Base-by-base conservation (phyloP, 2,888 invertebrate species). In the Panzeria rudis region DNA sequence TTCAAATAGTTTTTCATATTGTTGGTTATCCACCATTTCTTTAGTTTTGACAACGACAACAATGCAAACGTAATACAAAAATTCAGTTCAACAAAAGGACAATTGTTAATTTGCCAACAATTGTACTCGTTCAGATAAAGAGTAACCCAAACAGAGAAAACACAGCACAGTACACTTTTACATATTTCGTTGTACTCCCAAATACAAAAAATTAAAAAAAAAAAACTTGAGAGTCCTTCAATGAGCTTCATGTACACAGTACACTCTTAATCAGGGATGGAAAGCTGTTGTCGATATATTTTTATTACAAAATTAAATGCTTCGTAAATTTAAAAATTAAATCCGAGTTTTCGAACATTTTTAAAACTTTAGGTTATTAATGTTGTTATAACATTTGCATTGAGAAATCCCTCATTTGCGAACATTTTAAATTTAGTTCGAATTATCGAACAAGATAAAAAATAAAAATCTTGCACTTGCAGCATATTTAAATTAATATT, bases 101-200 rank as follows among this genome's bases (percentile, higher is more conserved):
- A 84, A 84, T 84, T 76, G 80, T 84, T 76, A 72, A 84, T 84
- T 76, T 72, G 13, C 56, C 68, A 76, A 80, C 84, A 84, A 79
- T 75, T 29, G 76, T n/a, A 50, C 68, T 80, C 66, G 41, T 61
- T 13, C 25, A 61, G 52, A 35, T 52, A 38, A 52, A 62, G 73
- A 52, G 52, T 50, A 38, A 61, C 61, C 50, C 61, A 50, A 61
- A 52, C 54, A 56, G 29, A 13, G n/a, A 15, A 50, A 61, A 52
- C 54, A 56, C 41, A 5, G n/a, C n/a, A 17, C 50, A 41, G 52
- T 17, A 47, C 23, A 56, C n/a, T 56, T 47, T 59, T 44, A 23
- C 44, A 23, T 44, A 15, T 56, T 62, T 52, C n/a, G n/a, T n/a
- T 25, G 29, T 17, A 7, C 13, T 38, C 23, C 13, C 15, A 25